Conservation (phyloP, 2,113 vertebrate genomes). For the Porphyrio hochstetteri region DNA sequence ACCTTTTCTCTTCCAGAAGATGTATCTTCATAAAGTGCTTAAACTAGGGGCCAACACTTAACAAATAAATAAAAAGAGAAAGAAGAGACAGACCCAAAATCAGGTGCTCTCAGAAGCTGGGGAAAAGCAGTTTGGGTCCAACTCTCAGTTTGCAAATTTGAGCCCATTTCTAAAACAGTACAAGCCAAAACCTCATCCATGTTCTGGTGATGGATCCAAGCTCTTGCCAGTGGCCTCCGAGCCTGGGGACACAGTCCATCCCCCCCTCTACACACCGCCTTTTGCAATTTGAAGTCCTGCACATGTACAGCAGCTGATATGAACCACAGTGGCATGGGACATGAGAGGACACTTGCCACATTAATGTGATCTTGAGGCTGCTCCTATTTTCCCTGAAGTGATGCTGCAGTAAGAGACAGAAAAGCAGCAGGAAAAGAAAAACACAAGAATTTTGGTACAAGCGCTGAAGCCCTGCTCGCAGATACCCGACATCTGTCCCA, state of each 20-base stretch:
- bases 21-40: neutral
- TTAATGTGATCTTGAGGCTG: neutral
- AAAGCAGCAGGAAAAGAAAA: fast-evolving
- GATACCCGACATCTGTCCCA: neutral
- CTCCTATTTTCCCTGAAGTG: neutral
- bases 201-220: neutral
- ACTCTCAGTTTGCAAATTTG: neutral
- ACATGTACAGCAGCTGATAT: fast-evolving
- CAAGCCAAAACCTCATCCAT: neutral
- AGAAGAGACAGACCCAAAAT: neutral
- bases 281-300: neutral
- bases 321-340: fast-evolving
- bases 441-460: neutral
- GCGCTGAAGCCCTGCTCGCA: neutral
- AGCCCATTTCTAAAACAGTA: neutral
- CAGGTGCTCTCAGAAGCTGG: neutral
- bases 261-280: neutral
- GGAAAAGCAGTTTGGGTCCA: neutral
- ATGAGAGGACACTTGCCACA: fast-evolving
- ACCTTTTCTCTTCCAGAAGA: neutral
- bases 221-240: neutral
- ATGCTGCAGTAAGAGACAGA: neutral
- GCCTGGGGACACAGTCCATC: neutral
- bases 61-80: neutral
- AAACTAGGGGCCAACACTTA: neutral